Evolutionary conservation across 2,113 vertebrate genomes (phyloP), one percentile per base, ranked within the genome.

Genomic region (Tinamus guttatus): DNA sequence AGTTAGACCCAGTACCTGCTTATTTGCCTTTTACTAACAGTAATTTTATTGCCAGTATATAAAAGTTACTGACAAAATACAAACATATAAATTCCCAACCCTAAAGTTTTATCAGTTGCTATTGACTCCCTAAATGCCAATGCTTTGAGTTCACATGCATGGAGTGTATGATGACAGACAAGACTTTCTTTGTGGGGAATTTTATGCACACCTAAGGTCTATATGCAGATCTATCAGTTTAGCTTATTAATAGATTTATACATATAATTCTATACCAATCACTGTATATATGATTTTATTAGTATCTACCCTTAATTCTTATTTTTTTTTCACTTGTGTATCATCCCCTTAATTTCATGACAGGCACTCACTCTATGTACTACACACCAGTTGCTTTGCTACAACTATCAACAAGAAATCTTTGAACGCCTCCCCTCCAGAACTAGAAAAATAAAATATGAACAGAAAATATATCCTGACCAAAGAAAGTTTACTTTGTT

Each of bases 371-470:
- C 13, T 84, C 69, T 27, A 43, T 88, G 77, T 43, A 90, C 75
- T 81, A 75, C 69, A 86, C 41, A 9, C 81, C 30, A 60, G 77
- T 19, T 89, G 75, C 47, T 92, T 79, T 81, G 41, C 65, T 20
- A 65, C 79, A 62, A 32, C 40, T 82, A 87, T 84, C 69, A 93
- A 78, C 36, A 76, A 65, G 12, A 85, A 92, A 67, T 15, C 43
- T 81, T 43, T 91, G 49, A 92, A 90, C 19, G 90, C 82, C 79
- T 25, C 20, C 77, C 40, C 47, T 74, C 16, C 12, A 77, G 84
- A 95, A 69, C 60, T 30, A 90, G 49, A 73, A 91, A 89, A 90
- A 95, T 45, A 93, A 91, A 95, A 85, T 82, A 85, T 41, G 82
- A 90, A 86, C 74, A 94, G 69, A 86, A 60, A 51, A 92, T 92